phyloP scores from a whole-genome alignment of 2,113 vertebrate genomes.

The Machaerirhynchus nigripectus region DNA sequence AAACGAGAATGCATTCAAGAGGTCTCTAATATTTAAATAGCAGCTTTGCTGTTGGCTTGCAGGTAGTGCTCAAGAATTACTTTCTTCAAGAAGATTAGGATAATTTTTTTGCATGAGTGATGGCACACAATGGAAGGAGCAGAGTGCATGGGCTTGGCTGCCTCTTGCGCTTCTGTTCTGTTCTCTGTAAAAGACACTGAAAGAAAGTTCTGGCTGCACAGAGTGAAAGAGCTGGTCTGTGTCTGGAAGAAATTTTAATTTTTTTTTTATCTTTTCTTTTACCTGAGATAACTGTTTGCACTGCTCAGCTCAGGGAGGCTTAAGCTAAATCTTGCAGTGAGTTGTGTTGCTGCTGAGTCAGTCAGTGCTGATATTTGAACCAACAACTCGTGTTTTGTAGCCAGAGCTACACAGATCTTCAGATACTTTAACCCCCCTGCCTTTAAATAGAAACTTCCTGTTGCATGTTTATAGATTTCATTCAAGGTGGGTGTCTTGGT shows the following conservation, averaged over 20 bases:
- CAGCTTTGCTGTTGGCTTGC: not conserved
- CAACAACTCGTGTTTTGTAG: not conserved
- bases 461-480: not conserved
- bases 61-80: not conserved
- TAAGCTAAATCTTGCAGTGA: not conserved
- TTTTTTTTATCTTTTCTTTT: not conserved
- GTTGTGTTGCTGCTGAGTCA: not conserved
- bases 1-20: not conserved
- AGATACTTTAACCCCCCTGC: fast-evolving
- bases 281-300: not conserved
- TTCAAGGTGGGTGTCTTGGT: not conserved
- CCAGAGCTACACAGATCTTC: not conserved
- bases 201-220: not conserved
- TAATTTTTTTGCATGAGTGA: not conserved
- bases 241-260: not conserved
- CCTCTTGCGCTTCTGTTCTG: not conserved
- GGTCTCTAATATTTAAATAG: not conserved
- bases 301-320: not conserved
- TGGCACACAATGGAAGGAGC: not conserved
- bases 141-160: not conserved
- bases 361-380: not conserved
- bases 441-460: not conserved
- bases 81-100: not conserved
- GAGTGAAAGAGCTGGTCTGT: not conserved
- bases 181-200: not conserved